Evolutionary conservation across 1,140 invertebrate genomes (phyloP), one percentile per base, ranked within the genome.

Genomic region (Epicauta chinensis): DNA sequence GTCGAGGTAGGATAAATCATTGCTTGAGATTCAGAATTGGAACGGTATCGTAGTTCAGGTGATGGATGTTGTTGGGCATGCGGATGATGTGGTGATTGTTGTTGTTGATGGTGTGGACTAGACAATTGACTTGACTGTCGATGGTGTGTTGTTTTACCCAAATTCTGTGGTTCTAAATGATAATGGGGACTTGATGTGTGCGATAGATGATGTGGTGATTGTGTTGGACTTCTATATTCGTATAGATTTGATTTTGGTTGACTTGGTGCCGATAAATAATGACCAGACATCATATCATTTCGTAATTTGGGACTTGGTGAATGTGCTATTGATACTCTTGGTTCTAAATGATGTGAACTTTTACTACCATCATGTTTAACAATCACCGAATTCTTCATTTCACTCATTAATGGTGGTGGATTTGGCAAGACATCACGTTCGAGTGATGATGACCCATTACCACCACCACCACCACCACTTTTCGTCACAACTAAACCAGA

Each of bases 341-440:
- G 71, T 57, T 77, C 75, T 40, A 77, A 63, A 61, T 77, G 75
- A 52, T 73, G 71, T 46, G 79, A 71, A 30, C 73, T 73, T 61
- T 84, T 81, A 3, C 12, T 11, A 15, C 76, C 79, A 53, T 87
- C 83, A 66, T 87, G 84, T 70, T 87, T 86, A 14, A 87, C 84
- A 67, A 87, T 87, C 58, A 87, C 85, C 63, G 84, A 84, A 64
- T 79, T 86, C 61, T 86, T 87, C 54, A 80, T 71, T 70, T 86
- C 83, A 58, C 77, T 76, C 41, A 83, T 69, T 2, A 83, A 60
- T 5, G 76, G 77, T 40, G 81, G 78, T 11, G 79, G 80, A 53
- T 78, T 81, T 17, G 78, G 75, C 17, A 81, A 65, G 13, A 78
- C 69, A 16, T 81, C 75, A 48, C 74, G 66, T 10, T 76, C 75